Evolutionary conservation across 1,140 invertebrate genomes (phyloP), one percentile per base, ranked within the genome.

Genomic region (Hylyphantes graminicola): DNA sequence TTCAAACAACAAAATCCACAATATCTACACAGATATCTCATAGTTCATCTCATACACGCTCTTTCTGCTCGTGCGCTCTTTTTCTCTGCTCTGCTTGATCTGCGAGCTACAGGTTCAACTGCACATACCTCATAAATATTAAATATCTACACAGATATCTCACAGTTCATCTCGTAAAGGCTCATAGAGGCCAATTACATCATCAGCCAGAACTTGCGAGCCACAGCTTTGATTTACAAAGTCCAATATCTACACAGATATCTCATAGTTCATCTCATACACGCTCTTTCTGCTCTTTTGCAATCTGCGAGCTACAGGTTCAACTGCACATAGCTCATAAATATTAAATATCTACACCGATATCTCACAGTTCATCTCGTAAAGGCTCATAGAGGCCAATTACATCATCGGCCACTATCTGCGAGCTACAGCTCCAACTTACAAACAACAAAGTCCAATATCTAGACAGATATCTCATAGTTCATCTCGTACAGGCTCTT

Each of bases 301-400:
- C 1, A 35, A 35, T 35, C 35, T 35, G 35, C 35, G 35, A 35
- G 35, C 35, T 35, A 35, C 35, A 35, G 35, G 2, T 35, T 35
- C 5, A 5, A 35, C 35, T 35, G n/a, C n/a, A n/a, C n/a, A n/a
- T n/a, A n/a, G n/a, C n/a, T n/a, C n/a, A n/a, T 35, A 35, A 1
- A 35, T 2, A 35, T 12, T 9, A 3, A 13, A n/a, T 53, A 53
- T 8, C 50, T 86, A 91, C 61, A 97, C 96, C 79, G 96, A 97
- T 90, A 97, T 97, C 90, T 98, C 96, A 90, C 97, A 97, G 91
- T 96, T 97, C 94, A 96, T 96, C 90, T 97, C 96, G 89, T 97
- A 97, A 79, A 96, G 94, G 90, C 94, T 96, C 86, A 94, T 93
- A 85, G 95, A 93, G 89, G 96, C 95, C 50, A 88, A 88, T 93